Base-by-base conservation (phyloP, 2,113 vertebrate species). In the Corythornis cristatus region DNA sequence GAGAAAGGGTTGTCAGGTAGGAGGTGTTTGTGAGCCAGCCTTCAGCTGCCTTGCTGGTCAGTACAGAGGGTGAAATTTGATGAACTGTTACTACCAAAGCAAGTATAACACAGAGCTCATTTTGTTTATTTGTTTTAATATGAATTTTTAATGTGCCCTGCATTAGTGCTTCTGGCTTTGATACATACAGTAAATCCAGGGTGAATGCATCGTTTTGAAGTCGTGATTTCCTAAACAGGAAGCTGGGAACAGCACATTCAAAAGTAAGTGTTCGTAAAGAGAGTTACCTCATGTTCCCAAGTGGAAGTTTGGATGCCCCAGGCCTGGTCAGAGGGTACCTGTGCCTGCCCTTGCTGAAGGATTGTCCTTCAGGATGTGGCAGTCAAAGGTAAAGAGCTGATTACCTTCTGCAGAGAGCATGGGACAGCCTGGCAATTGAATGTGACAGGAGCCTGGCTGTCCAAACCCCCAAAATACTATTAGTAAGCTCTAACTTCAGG, bases 101-200 rank as follows among this genome's bases (percentile, higher is more conserved):
- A 42, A 71, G 21, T 60, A 2, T 33, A 67, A 29, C 43, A 53
- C 10, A 35, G 42, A 64, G 45, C 66, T 89, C 6, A 1, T 61
- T 83, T 79, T 87, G 62, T 56, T 73, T 58, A 35, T 1, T 50
- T 90, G 31, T 67, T 75, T 88, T 12, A 53, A 50, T 31, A 53
- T 58, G 40, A 70, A 80, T 91, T 93, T 84, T 89, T 89, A 72
- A 80, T 85, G 48, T 42, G 31, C 48, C 84, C 29, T 92, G 26
- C 57, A 26, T 93, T 88, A 64, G 65, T 29, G 15, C 45, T 71
- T 83, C 23, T 88, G 56, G 42, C 77, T 90, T 90, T 86, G 65
- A 75, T 89, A 40, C 4, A 78, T 89, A 40, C 4, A 78, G 40
- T 64, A 82, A 89, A 72, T 75, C 33, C 45, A 25, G 43, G 15